Base-by-base conservation (phyloP, 2,888 invertebrate genomes). In the Tolmerus cingulatus region DNA sequence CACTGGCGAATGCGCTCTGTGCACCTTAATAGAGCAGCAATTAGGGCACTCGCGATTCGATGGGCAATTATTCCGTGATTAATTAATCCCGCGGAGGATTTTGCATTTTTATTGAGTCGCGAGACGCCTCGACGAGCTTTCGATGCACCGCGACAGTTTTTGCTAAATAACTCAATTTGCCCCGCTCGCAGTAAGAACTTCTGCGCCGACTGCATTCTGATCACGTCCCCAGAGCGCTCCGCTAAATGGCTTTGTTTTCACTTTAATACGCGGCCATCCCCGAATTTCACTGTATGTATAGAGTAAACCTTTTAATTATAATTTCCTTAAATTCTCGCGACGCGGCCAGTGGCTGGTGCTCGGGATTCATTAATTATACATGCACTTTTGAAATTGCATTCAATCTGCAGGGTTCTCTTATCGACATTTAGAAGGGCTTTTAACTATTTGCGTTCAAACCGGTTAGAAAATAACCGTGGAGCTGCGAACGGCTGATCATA, bases 101-200 rank as follows among this genome's bases (percentile, higher is more conserved):
- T 81, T 81, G 81, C 81, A 81, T 81, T 81, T 81, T 81, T 37
- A 81, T 81, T 81, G 55, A 81, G 81, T 30, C 51, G 27, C 55
- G 34, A 19, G 51, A 27, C 55, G 23, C 16, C 27, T 81, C 51
- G 81, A 51, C 27, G 27, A 43, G 78, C 19, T 78, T 78, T 78
- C 76, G 34, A 76, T 37, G n/a, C 37, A 37, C 40, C 30, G 34
- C 76, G 76, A 76, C 66, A 66, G 27, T 76, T 40, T 76, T 76
- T 40, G 76, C 40, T 76, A 76, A 76, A 76, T 40, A 76, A 76
- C 76, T 76, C 76, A 76, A 76, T 76, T 76, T 76, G 16, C 7
- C 19, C 2, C 66, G 66, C 14, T 19, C 27, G 66, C 23, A 66
- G 66, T 23, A 66, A 66, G 66, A 66, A 66, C 66, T 66, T 27